A percentile compares a stretch with the other conserved stretches of the same genome.
phyloP scores from a whole-genome alignment of 2,888 invertebrate genomes.

The Pocota personata region DNA sequence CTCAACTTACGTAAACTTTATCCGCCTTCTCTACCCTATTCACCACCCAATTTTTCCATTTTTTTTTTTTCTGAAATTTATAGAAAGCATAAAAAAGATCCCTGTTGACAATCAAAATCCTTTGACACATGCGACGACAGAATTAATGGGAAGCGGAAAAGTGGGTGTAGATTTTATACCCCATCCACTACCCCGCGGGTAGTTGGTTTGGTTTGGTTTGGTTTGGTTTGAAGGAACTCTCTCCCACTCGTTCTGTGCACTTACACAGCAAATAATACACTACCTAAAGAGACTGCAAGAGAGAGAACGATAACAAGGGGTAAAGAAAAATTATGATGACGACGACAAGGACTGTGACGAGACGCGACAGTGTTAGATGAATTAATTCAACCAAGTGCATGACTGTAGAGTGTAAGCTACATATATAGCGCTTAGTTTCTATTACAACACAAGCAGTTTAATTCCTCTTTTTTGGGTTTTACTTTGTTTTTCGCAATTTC shows the following conservation, averaged over 20 bases:
- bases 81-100: slow-evolving; percentile 68
- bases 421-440: slow-evolving; percentile 70
- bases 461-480: slow-evolving; percentile 56
- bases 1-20: slow-evolving; percentile 72
- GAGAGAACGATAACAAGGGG: slow-evolving; percentile 18
- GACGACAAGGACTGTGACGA: slow-evolving; percentile 73
- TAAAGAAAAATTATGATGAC: slow-evolving; percentile 55
- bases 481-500: slow-evolving; percentile 37
- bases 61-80: slow-evolving; percentile 64
- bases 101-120: slow-evolving; percentile 74
- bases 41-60: slow-evolving; percentile 39
- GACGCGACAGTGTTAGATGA: slow-evolving; percentile 74
- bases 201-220: neutral
- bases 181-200: slow-evolving; percentile 27
- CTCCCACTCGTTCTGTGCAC: slow-evolving; percentile 41
- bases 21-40: slow-evolving; percentile 24
- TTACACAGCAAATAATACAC: slow-evolving; percentile 54
- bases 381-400: slow-evolving; percentile 74
- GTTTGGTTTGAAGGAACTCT: slow-evolving; percentile 1
- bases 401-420: slow-evolving; percentile 64
- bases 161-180: slow-evolving; percentile 66
- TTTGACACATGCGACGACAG: slow-evolving; percentile 73
- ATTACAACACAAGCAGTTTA: slow-evolving; percentile 70
- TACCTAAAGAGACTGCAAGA: slow-evolving; percentile 31
- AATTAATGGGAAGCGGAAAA: slow-evolving; percentile 73